Percentiles rank a stretch among this genome's conserved stretches.
phyloP scores from a whole-genome alignment of 2,888 invertebrate genomes.

The Branchellion lobata region DNA sequence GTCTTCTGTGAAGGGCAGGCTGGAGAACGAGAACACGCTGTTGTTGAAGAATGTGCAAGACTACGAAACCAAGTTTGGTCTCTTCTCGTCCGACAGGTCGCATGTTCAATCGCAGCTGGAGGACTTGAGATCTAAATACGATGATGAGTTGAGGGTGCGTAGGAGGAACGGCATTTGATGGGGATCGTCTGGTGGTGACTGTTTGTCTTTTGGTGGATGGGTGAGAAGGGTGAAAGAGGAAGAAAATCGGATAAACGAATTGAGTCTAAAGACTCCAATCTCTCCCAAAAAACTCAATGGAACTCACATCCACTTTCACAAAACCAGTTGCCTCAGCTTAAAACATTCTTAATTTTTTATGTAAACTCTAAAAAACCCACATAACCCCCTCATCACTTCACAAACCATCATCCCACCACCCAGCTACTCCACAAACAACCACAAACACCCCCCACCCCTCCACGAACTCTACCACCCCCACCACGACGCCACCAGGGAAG shows the following conservation, averaged over 20 bases:
- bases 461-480: too few relatives aligned
- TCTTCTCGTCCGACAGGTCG: constrained; percentile 82
- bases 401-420: too few relatives aligned
- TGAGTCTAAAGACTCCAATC: background rate
- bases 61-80: constrained; percentile 90
- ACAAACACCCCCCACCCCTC: too few relatives aligned
- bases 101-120: constrained; percentile 58
- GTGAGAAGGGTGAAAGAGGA: too few relatives aligned
- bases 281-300: background rate
- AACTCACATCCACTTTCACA: background rate
- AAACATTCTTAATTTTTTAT: too few relatives aligned
- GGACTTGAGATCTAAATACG: constrained; percentile 60
- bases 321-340: too few relatives aligned
- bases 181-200: too few relatives aligned
- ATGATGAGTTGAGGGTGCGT: constrained; percentile 55
- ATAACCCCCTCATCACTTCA: too few relatives aligned
- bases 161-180: constrained; percentile 49
- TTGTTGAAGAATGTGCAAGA: constrained; percentile 78
- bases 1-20: constrained; percentile 74
- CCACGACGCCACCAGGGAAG: constrained; percentile 48
- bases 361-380: too few relatives aligned
- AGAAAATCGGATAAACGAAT: too few relatives aligned
- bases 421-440: too few relatives aligned
- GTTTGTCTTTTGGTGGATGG: background rate
- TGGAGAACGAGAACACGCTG: constrained; percentile 73